These are phyloP conservation scores for Subacronicta megacephala DNA, from an alignment of 2,888 invertebrate genomes.

Conservation along the genomic window DNA sequence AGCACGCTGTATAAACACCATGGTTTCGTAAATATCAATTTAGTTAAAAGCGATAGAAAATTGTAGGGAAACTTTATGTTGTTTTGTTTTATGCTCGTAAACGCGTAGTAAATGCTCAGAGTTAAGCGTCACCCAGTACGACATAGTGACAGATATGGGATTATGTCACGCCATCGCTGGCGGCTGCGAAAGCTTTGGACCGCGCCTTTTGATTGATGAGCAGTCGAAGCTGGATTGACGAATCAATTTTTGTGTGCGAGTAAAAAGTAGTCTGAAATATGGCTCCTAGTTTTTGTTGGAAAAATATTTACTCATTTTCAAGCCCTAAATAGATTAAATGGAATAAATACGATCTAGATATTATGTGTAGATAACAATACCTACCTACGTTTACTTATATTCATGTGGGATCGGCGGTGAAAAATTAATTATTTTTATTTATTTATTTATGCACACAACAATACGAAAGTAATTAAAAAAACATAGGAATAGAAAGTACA, in stretches of 20 bases:
- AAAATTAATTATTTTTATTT: too few relatives aligned
- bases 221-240: constrained; percentile 16
- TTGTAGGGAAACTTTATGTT: constrained; percentile 54
- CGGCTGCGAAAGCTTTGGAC: constrained; percentile 39
- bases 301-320: too few relatives aligned
- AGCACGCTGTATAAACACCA: constrained; percentile 2
- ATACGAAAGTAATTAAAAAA: too few relatives aligned
- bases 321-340: too few relatives aligned
- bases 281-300: background rate
- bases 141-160: constrained; percentile 77
- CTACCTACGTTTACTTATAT: too few relatives aligned
- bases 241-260: constrained; percentile 17
- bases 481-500: too few relatives aligned
- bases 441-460: too few relatives aligned
- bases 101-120: constrained; percentile 59
- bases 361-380: too few relatives aligned
- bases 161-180: constrained; percentile 70
- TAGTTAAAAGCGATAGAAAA: constrained; percentile 51
- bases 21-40: constrained; percentile 51
- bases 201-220: constrained; percentile 35
- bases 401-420: too few relatives aligned
- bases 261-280: background rate
- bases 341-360: too few relatives aligned
- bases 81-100: constrained; percentile 65
- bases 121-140: constrained; percentile 65